Evolutionary conservation across 2,888 invertebrate species (phyloP).

Genomic region (Drosophila fulvimacula): DNA sequence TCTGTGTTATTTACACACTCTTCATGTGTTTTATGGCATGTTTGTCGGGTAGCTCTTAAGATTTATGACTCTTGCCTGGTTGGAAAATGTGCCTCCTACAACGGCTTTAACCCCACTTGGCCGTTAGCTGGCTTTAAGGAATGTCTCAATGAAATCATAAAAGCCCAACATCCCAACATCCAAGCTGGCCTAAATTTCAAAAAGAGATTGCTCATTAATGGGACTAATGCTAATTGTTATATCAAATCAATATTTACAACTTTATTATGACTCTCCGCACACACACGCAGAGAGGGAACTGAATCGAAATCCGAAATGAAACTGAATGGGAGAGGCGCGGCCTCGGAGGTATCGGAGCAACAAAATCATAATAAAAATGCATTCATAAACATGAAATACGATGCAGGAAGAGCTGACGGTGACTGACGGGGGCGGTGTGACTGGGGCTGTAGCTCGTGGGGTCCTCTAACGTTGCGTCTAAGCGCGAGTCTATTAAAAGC

Average conservation of each 20-base stretch:
- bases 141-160: conserved; percentile 58
- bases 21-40: conserved; percentile 79
- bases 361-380: conserved; percentile 75
- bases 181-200: conserved; percentile 28
- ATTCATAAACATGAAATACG: conserved; percentile 81
- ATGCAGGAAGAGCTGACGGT: conserved; percentile 35
- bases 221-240: conserved; percentile 46
- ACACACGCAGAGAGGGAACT: too few relatives aligned
- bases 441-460: background rate
- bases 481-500: conserved; percentile 79
- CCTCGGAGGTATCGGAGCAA: conserved; percentile 1
- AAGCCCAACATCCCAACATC: too few relatives aligned
- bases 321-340: conserved; percentile 22
- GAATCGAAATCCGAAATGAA: conserved; percentile 45
- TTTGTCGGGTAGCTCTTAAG: conserved; percentile 59
- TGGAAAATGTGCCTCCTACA: conserved; percentile 33
- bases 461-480: conserved; percentile 55
- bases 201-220: conserved; percentile 38
- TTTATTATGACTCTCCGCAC: conserved; percentile 60
- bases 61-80: conserved; percentile 55
- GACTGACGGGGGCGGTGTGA: background rate
- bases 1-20: conserved; percentile 74
- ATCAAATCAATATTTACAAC: conserved; percentile 74
- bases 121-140: conserved; percentile 42
- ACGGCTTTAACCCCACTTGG: conserved; percentile 46